Percentiles rank a stretch among this genome's conserved stretches.
Evolutionary conservation across 1,140 invertebrate species (phyloP).

Genomic region (Zeugodacus cucurbitae): DNA sequence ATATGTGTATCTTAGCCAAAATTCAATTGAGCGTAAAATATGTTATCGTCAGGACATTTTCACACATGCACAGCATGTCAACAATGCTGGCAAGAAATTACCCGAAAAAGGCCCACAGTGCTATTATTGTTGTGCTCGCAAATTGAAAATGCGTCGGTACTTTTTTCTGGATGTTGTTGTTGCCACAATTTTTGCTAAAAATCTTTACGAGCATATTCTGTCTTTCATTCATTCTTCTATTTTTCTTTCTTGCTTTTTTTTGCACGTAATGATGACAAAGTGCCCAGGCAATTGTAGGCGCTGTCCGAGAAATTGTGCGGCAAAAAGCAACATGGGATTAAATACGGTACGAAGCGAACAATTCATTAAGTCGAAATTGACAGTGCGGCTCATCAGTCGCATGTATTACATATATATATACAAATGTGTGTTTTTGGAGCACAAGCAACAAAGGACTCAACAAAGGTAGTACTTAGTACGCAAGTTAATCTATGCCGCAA

Average conservation of each 20-base stretch:
- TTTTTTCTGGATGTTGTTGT: neutral
- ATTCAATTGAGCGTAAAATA: constrained; percentile 45
- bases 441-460: neutral
- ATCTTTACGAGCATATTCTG: neutral
- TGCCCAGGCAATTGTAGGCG: constrained; percentile 7
- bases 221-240: neutral
- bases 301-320: neutral
- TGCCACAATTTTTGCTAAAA: neutral
- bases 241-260: neutral
- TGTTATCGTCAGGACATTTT: constrained; percentile 41
- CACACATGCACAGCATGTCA: constrained; percentile 22
- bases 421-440: neutral
- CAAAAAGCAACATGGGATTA: neutral
- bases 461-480: neutral
- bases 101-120: neutral
- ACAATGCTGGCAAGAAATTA: neutral
- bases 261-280: constrained; percentile 32
- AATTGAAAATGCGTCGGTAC: neutral
- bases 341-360: neutral
- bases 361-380: constrained; percentile 21
- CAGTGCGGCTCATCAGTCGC: neutral
- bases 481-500: neutral
- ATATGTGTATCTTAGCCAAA: neutral
- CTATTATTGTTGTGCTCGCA: constrained; percentile 22
- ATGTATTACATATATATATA: neutral